A percentile compares a stretch with the other conserved stretches of the same genome.
phyloP scores from a whole-genome alignment of 2,888 invertebrate species.

The Coelopa pilipes region DNA sequence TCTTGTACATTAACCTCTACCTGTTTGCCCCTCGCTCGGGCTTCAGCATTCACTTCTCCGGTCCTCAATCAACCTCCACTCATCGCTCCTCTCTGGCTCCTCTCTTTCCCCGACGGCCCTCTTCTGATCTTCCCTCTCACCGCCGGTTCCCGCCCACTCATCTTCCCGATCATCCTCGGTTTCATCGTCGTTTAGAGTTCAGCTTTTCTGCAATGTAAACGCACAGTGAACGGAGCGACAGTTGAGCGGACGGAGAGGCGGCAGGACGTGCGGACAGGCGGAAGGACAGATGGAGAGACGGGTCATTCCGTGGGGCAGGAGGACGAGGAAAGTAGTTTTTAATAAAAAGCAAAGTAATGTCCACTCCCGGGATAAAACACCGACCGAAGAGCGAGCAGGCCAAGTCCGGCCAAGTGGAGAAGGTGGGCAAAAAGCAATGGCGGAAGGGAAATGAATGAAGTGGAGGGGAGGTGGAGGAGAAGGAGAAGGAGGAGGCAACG shows the following conservation, averaged over 20 bases:
- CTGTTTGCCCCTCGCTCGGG: too few species aligned
- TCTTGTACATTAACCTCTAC: too few species aligned
- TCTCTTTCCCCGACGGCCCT: background rate
- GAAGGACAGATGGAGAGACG: too few species aligned
- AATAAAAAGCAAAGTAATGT: slow-evolving; percentile 33
- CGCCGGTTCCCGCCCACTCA: background rate
- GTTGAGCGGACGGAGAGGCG: too few species aligned
- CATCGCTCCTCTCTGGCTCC: too few species aligned
- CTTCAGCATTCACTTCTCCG: too few species aligned
- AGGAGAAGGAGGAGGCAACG: slow-evolving; percentile 5
- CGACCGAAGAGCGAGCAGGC: background rate
- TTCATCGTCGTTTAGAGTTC: too few species aligned
- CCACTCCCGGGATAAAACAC: slow-evolving; percentile 22
- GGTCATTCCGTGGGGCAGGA: too few species aligned
- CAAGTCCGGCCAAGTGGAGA: background rate
- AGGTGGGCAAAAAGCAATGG: background rate
- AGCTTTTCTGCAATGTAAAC: too few species aligned
- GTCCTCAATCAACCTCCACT: too few species aligned
- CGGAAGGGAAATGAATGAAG: background rate
- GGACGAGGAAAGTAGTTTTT: slow-evolving; percentile 9
- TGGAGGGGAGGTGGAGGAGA: background rate
- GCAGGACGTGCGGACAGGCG: too few species aligned
- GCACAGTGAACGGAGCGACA: background rate
- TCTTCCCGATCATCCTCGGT: too few species aligned
- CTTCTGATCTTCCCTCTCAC: background rate